These are phyloP conservation scores for Diorhabda sublineata DNA, from an alignment of 1,140 invertebrate genomes.

Conservation along the genomic window DNA sequence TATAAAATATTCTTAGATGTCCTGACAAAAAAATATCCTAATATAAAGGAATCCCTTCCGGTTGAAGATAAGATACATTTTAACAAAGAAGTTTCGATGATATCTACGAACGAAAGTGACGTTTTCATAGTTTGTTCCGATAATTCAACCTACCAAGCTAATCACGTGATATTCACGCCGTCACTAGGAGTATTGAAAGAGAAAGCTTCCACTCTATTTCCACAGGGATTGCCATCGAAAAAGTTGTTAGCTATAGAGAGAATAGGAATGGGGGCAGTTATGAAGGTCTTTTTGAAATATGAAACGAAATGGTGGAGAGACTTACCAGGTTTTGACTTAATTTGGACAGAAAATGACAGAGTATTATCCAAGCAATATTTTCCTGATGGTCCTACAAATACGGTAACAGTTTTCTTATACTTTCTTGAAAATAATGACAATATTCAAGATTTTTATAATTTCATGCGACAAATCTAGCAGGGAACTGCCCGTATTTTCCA, in stretches of 20 bases:
- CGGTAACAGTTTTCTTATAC: neutral
- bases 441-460: too few species aligned
- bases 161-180: slow-evolving; percentile 66
- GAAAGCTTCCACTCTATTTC: slow-evolving; percentile 55
- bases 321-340: slow-evolving; percentile 23
- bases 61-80: slow-evolving; percentile 31
- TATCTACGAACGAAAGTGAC: slow-evolving; percentile 17
- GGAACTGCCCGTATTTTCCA: too few species aligned
- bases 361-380: neutral
- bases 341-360: slow-evolving; percentile 17
- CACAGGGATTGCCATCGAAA: slow-evolving; percentile 54
- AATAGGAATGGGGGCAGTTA: slow-evolving; percentile 65
- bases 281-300: slow-evolving; percentile 73
- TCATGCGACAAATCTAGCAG: too few species aligned
- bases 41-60: slow-evolving; percentile 19
- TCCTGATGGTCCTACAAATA: neutral
- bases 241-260: slow-evolving; percentile 60
- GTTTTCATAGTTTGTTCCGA: neutral
- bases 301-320: slow-evolving; percentile 50
- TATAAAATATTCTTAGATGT: slow-evolving; percentile 35
- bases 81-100: slow-evolving; percentile 29
- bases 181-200: slow-evolving; percentile 68
- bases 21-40: slow-evolving; percentile 30
- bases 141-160: slow-evolving; percentile 42
- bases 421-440: too few species aligned